phyloP scores from a whole-genome alignment of 2,888 invertebrate species.

The Ditula angustiorana region DNA sequence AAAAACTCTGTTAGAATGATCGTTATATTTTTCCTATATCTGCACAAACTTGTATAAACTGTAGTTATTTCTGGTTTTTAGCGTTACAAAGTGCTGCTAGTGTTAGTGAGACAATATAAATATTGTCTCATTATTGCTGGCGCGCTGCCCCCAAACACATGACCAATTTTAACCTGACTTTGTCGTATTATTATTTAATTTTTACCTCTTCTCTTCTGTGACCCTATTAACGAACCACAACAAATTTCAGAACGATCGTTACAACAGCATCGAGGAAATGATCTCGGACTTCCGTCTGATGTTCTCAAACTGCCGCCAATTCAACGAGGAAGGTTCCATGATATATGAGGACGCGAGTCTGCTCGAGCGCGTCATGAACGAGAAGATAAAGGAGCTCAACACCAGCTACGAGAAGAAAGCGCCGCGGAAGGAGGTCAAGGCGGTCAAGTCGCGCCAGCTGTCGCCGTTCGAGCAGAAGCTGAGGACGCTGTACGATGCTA shows the following conservation, averaged over 20 bases:
- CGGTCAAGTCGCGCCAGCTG: constrained; percentile 74
- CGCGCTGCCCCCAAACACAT: too few species aligned
- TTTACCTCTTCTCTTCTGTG: too few species aligned
- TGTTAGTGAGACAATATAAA: too few species aligned
- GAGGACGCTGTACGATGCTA: constrained; percentile 94
- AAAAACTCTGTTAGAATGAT: too few species aligned
- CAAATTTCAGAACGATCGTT: constrained; percentile 87
- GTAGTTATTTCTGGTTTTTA: too few species aligned
- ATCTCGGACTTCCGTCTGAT: constrained; percentile 95
- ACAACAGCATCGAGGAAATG: constrained; percentile 93
- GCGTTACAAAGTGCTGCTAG: too few species aligned
- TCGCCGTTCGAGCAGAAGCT: constrained; percentile 90
- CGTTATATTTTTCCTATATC: too few species aligned
- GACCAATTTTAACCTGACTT: too few species aligned
- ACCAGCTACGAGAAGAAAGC: constrained; percentile 82
- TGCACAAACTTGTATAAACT: too few species aligned
- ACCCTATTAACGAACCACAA: not conserved
- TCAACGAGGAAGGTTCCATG: constrained; percentile 97
- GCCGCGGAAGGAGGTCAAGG: constrained; percentile 80
- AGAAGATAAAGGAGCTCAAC: constrained; percentile 91
- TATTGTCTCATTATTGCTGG: too few species aligned
- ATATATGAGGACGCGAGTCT: constrained; percentile 97
- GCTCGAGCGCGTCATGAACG: constrained; percentile 93
- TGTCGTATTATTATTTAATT: too few species aligned
- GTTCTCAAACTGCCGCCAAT: constrained; percentile 98